Evolutionary conservation across 2,797 vertebrate genomes (phyloP), one percentile per base, ranked within the genome.

Genomic region (Micrastur ruficollis): DNA sequence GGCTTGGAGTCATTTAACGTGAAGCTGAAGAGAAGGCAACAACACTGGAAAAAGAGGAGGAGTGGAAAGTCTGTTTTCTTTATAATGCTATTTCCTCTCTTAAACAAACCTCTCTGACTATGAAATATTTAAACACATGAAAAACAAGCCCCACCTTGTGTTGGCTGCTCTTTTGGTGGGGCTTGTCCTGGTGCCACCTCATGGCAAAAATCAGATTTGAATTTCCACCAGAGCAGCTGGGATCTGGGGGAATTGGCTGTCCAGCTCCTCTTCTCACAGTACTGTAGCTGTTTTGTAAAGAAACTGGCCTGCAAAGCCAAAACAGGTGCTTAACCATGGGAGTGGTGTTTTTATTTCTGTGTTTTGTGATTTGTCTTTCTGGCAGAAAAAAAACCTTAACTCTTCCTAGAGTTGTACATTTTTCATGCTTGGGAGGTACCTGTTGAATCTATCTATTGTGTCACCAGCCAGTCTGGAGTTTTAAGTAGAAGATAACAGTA

Each of bases 61-160:
- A 89, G 91, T 94, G 96, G 97, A 96, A 97, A 96, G 87, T 91
- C 92, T 94, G 86, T 15, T 84, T 61, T 66, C 46, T 61, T 44
- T 73, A 25, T 52, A 75, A 94, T 76, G 73, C 61, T 82, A 95
- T 93, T 97, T 98, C 96, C 97, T 97, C 93, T 95, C 40, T 50
- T 73, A 47, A 85, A 47, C 93, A 94, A 86, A 84, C 68, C 79
- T 94, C 89, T 90, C 91, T 95, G 76, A 38, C 59, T 23, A 26
- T 36, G 78, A 23, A 47, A 49, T 72, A 53, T 34, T 74, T 42
- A 47, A 36, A 49, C 52, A 42, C 0, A 61, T 46, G 68, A 63
- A 55, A 86, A 90, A 82, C 90, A 87, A 67, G 61, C 72, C 68
- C 56, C 49, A 76, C 73, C 86, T 97, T 93, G 84, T 83, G 72